These are phyloP conservation scores for Acanthoscelides obtectus DNA, from an alignment of 2,888 invertebrate genomes.

Conservation along the genomic window DNA sequence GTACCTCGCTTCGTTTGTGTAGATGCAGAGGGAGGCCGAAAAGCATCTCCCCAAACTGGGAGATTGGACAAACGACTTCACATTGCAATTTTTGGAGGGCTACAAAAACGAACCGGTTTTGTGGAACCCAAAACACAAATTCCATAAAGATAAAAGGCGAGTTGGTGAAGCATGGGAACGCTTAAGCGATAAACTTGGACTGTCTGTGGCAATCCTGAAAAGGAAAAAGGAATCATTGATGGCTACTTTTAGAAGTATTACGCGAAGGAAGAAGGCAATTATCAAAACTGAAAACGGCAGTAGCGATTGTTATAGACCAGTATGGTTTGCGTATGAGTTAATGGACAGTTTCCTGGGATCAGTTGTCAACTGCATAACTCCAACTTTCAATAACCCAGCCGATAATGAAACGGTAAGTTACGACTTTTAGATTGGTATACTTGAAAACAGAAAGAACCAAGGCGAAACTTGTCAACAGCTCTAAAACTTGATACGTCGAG, in stretches of 20 bases:
- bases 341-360: neutral
- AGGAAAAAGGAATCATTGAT: conserved; percentile 2
- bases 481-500: too few species aligned
- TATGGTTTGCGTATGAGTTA: neutral
- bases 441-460: too few species aligned
- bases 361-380: neutral
- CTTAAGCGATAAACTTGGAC: neutral
- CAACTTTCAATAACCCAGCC: neutral
- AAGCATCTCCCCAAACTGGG: neutral
- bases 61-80: neutral
- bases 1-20: neutral
- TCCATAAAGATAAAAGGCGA: neutral
- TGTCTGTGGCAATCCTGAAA: neutral
- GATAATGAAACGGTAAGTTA: neutral
- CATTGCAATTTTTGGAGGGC: neutral
- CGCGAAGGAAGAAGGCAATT: neutral
- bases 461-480: too few species aligned
- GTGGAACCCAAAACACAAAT: neutral
- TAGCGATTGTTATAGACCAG: neutral
- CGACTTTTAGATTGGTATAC: too few species aligned
- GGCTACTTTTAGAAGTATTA: neutral
- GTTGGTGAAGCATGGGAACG: neutral
- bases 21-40: neutral
- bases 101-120: neutral
- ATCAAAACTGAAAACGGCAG: neutral